These are phyloP conservation scores for Drosophila atroscutellata DNA, from an alignment of 2,888 invertebrate genomes.

Conservation along the genomic window DNA sequence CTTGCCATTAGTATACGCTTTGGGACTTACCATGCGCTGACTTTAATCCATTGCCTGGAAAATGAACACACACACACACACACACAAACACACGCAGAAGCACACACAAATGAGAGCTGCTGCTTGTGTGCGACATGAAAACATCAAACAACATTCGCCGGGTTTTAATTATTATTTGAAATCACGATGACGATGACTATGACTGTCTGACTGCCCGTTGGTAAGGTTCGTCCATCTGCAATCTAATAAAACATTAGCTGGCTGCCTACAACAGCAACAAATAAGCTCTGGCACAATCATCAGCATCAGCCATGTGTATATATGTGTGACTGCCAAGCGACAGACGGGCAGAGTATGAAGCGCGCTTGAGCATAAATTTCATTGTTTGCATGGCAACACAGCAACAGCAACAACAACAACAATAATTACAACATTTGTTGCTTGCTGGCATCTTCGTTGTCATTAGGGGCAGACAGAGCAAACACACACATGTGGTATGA, in stretches of 20 bases:
- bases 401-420: neutral
- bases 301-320: conserved; percentile 26
- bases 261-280: conserved; percentile 35
- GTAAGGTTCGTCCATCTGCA: conserved; percentile 26
- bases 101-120: neutral
- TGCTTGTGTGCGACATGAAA: conserved; percentile 51
- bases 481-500: conserved; percentile 33
- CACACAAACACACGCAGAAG: neutral
- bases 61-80: conserved; percentile 19
- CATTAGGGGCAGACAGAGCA: conserved; percentile 17
- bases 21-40: conserved; percentile 49
- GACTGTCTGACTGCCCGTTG: conserved; percentile 3
- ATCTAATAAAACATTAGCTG: conserved; percentile 68
- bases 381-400: conserved; percentile 47
- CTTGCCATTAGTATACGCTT: conserved; percentile 56
- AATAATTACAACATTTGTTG: conserved; percentile 20
- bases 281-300: conserved; percentile 22
- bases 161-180: conserved; percentile 72
- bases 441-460: conserved; percentile 30
- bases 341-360: conserved; percentile 20
- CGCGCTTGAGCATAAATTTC: conserved; percentile 55
- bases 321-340: neutral
- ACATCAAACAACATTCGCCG: conserved; percentile 68
- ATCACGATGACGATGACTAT: conserved; percentile 45
- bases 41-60: conserved; percentile 62